Conservation (phyloP, 2,113 vertebrate genomes). For the Campylomormyrus tamandua region DNA sequence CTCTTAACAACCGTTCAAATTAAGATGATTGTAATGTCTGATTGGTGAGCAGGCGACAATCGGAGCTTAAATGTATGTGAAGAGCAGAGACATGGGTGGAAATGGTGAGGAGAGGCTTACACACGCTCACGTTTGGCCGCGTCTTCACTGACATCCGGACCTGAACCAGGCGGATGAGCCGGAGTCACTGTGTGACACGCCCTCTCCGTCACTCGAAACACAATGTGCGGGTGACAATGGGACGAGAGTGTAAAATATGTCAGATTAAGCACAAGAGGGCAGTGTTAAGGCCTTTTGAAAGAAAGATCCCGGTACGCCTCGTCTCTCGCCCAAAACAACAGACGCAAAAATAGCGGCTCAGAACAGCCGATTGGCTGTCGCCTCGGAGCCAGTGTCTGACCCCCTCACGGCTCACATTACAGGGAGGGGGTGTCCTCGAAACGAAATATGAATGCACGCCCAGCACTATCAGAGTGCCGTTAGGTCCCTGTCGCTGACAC, state of each 20-base stretch:
- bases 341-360: conserved; percentile 49
- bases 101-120: background rate
- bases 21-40: conserved; percentile 32
- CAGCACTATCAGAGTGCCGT: background rate
- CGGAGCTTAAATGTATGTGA: background rate
- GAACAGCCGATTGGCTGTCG: conserved; percentile 54
- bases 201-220: background rate
- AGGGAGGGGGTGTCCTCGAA: background rate
- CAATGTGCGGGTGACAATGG: background rate
- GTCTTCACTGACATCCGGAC: background rate
- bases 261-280: conserved; percentile 59
- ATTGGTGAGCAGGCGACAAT: conserved; percentile 1
- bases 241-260: conserved; percentile 42
- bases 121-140: background rate
- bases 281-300: conserved; percentile 61
- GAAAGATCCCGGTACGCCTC: conserved; percentile 35
- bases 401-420: background rate
- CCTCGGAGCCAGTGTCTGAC: conserved; percentile 48
- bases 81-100: conserved; percentile 11
- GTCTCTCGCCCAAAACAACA: conserved; percentile 70
- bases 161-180: background rate
- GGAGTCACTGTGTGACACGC: background rate
- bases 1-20: conserved; percentile 34
- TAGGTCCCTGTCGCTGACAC: background rate
- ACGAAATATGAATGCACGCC: background rate